Evolutionary conservation across 2,888 invertebrate species (phyloP), one percentile per base, ranked within the genome.

Genomic region (Drosophila picticornis): DNA sequence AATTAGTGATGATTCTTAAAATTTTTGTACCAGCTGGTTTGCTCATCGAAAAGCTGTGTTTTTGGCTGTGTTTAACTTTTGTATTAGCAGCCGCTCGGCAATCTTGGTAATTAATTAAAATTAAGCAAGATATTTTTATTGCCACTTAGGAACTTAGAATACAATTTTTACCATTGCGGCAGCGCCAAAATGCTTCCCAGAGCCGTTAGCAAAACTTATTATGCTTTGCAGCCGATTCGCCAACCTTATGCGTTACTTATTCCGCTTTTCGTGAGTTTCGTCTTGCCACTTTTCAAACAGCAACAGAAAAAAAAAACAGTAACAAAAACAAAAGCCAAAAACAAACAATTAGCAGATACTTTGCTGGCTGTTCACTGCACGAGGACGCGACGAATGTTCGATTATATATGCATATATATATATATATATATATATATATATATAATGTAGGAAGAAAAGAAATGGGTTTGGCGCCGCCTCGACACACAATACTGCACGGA

Each of bases 111-210:
- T 60, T 50, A 50, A 50, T 50, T 36, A 27, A 48, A 46, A 59
- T 59, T 25, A 25, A 46, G 58, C 34, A 32, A 34, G n/a, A 59
- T 34, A 22, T 29, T 22, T 57, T 43, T 57, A 43, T 43, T 57
- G 57, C 29, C 57, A 57, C 57, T 57, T 57, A 13, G 29, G 40
- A 56, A 62, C 29, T 55, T 22, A n/a, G 22, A 36, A 31, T 53
- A 11, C 31, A 51, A 59, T 40, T 34, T 52, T 66, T 66, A 66
- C 66, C 61, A 66, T 66, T 40, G 27, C 22, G 34, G 60, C 53
- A 53, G 34, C 46, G 11, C 13, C 48, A 9, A 29, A 25, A 22
- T 57, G 40, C 5, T n/a, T 34, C 22, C 34, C 56, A 56, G 31
- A 48, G 59, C 31, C 50, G 61, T 58, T 46, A 43, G 19, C 27